Percentiles rank a stretch among this genome's conserved stretches.
Evolutionary conservation across 2,113 vertebrate species (phyloP).

Genomic region (Cottus gobio): DNA sequence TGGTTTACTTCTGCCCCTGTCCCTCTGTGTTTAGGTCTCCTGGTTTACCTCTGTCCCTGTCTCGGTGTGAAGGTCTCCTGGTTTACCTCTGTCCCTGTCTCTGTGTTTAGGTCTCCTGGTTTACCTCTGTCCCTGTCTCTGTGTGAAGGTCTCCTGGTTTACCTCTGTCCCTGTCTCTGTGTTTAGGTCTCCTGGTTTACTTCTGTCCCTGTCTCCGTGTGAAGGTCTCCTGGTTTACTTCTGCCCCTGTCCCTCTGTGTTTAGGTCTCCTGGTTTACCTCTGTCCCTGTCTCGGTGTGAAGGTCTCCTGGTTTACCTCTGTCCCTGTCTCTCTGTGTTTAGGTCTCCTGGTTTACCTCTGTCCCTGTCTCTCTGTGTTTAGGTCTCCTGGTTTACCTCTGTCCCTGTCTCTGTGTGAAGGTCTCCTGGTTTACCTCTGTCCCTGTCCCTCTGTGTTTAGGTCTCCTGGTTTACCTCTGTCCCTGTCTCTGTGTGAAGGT

Average conservation of each 20-base stretch:
- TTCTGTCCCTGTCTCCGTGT: neutral
- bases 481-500: conserved; percentile 78
- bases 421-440: neutral
- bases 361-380: neutral
- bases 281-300: neutral
- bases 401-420: neutral
- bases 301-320: neutral
- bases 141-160: neutral
- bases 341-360: conserved; percentile 96
- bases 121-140: neutral
- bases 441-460: neutral
- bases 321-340: neutral
- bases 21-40: conserved; percentile 85
- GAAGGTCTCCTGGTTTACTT: conserved; percentile 87
- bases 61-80: conserved; percentile 86
- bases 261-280: neutral
- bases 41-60: conserved; percentile 84
- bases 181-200: conserved; percentile 91
- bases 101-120: neutral
- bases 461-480: neutral
- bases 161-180: neutral
- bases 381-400: conserved; percentile 87
- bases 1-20: neutral
- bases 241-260: neutral
- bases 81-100: conserved; percentile 50